Conservation (phyloP, 1,140 invertebrate species). For the Doryteuthis pealeii region DNA sequence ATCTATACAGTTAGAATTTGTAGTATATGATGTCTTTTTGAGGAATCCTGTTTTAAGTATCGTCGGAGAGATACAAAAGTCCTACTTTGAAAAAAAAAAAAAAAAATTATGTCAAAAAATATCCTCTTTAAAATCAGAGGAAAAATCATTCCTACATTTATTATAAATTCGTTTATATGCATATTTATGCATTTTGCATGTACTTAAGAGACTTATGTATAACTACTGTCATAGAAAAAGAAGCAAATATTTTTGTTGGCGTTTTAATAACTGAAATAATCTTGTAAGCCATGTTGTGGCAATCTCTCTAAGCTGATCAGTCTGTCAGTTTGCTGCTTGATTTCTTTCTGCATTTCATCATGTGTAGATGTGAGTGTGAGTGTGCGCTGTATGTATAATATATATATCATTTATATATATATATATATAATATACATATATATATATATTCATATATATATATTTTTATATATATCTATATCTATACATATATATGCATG, state of each 20-base stretch:
- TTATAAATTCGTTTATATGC: neutral
- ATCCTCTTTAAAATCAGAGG: too few species aligned
- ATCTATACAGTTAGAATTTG: neutral
- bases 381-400: too few species aligned
- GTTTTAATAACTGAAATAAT: neutral
- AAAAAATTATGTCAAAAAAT: neutral
- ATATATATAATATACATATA: too few species aligned
- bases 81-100: neutral
- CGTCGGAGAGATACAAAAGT: neutral
- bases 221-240: neutral
- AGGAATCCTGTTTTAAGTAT: neutral
- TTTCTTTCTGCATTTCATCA: neutral
- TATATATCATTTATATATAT: too few species aligned
- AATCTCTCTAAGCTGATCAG: neutral
- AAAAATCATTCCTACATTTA: too few species aligned
- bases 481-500: neutral
- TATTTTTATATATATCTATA: too few species aligned
- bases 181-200: neutral
- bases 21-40: neutral
- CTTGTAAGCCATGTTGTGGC: neutral
- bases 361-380: too few species aligned
- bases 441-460: neutral
- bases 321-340: neutral
- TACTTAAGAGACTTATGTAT: neutral
- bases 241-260: neutral